Base-by-base conservation (phyloP, 1,140 invertebrate genomes). In the Macrotrachela quadricornifera region DNA sequence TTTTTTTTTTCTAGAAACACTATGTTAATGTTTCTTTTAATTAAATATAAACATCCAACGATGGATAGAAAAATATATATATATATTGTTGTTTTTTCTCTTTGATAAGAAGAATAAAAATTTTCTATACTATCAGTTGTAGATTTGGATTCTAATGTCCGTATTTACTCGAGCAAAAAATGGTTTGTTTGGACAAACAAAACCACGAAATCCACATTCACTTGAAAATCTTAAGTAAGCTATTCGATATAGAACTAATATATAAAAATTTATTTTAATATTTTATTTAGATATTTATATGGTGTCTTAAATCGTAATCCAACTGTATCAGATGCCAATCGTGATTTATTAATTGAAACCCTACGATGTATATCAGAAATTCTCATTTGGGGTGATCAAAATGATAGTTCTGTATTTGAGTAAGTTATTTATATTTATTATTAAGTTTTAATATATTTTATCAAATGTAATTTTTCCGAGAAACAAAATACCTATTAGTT, bases 381-480 rank as follows among this genome's bases (percentile, higher is more conserved):
- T 65, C 73, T 99, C 11, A 97, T 99, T 65, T 99, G 94, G 92
- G 92, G 94, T 30, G 94, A 99, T 73, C 92, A 97, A 73, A 97
- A 99, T 79, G 94, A 96, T 69, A 87, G 86, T 57, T 83, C 86
- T 56, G 90, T 99, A 37, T 97, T 99, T 75, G 92, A 97, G 91
- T 96, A 77, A 80, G 82, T 77, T 57, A 50, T 60, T 41, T 40
- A 16, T 15, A 39, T 41, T 30, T n/a, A n/a, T n/a, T n/a, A n/a
- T n/a, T n/a, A n/a, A n/a, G n/a, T n/a, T n/a, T n/a, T n/a, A n/a
- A n/a, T n/a, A n/a, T n/a, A n/a, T n/a, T n/a, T n/a, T n/a, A n/a
- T n/a, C n/a, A n/a, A n/a, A n/a, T n/a, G n/a, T n/a, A n/a, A n/a
- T n/a, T n/a, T n/a, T n/a, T n/a, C n/a, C n/a, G n/a, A n/a, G n/a